Conservation (phyloP, 2,888 invertebrate species). For the Pollenia labialis region DNA sequence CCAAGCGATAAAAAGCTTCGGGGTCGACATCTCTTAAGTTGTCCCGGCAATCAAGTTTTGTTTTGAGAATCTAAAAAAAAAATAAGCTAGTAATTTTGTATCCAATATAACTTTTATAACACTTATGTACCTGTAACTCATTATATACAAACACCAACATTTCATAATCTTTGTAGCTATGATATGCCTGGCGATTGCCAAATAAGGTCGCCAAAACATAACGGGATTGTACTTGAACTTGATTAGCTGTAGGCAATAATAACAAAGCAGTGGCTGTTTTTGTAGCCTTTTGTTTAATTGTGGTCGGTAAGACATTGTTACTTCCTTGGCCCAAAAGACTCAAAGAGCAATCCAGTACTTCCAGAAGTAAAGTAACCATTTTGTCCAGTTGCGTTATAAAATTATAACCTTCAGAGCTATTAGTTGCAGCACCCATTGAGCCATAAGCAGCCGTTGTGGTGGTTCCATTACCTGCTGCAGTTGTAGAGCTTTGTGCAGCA, state of each 20-base stretch:
- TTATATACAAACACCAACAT: slow-evolving; percentile 90
- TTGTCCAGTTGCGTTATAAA: slow-evolving; percentile 85
- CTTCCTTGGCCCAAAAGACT: slow-evolving; percentile 84
- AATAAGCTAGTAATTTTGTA: slow-evolving; percentile 45
- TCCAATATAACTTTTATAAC: neutral
- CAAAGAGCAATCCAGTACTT: slow-evolving; percentile 90
- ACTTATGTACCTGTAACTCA: slow-evolving; percentile 87
- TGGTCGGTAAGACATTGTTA: slow-evolving; percentile 83
- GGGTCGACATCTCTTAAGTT: slow-evolving; percentile 88
- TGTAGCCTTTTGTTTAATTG: slow-evolving; percentile 86
- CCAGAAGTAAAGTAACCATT: slow-evolving; percentile 88
- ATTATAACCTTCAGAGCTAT: slow-evolving; percentile 78
- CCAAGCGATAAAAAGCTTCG: slow-evolving; percentile 94
- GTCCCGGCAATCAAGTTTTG: slow-evolving; percentile 79
- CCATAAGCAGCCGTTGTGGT: slow-evolving; percentile 80
- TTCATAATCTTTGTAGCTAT: slow-evolving; percentile 95
- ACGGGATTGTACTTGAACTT: slow-evolving; percentile 91
- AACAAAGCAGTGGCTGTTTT: slow-evolving; percentile 86
- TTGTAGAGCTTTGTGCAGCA: slow-evolving; percentile 71
- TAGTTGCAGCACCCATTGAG: slow-evolving; percentile 69
- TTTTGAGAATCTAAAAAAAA: slow-evolving; percentile 59
- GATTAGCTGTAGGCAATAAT: slow-evolving; percentile 89
- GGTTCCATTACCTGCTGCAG: slow-evolving; percentile 81
- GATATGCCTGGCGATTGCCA: slow-evolving; percentile 89
- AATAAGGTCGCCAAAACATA: slow-evolving; percentile 92